Evolutionary conservation across 2,888 invertebrate genomes (phyloP).

Genomic region (Zygaena filipendulae): DNA sequence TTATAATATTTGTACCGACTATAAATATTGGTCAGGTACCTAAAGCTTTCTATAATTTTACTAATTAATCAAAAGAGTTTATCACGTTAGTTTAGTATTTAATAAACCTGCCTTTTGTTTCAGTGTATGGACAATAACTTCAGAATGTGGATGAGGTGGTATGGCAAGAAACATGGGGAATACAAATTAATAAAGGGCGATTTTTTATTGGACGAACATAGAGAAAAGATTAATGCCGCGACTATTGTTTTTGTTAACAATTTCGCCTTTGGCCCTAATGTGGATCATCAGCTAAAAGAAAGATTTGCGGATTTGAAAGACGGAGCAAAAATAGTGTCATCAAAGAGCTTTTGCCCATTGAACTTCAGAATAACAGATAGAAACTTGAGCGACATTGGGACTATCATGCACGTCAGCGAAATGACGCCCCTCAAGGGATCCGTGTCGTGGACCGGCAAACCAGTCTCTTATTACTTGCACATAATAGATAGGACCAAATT

Average conservation of each 20-base stretch:
- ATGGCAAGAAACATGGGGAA: slow-evolving; percentile 93
- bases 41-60: no score
- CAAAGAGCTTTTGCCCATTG: slow-evolving; percentile 98
- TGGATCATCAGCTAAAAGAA: slow-evolving; percentile 96
- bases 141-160: slow-evolving; percentile 97
- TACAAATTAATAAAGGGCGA: slow-evolving; percentile 95
- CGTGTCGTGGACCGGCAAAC: slow-evolving; percentile 99
- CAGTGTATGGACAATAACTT: slow-evolving; percentile 92
- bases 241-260: slow-evolving; percentile 99
- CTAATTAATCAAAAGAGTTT: background rate
- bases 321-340: slow-evolving; percentile 96
- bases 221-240: slow-evolving; percentile 93
- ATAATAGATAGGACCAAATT: slow-evolving; percentile 97
- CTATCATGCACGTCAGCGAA: slow-evolving; percentile 98
- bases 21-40: no score
- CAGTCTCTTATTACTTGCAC: slow-evolving; percentile 98
- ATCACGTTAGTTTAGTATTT: background rate
- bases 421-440: slow-evolving; percentile 95
- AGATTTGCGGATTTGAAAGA: slow-evolving; percentile 96
- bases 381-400: slow-evolving; percentile 97
- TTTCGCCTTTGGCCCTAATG: slow-evolving; percentile 98
- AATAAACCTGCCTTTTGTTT: slow-evolving; percentile 30
- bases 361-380: slow-evolving; percentile 98
- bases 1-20: no score
- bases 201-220: slow-evolving; percentile 91